These are phyloP conservation scores for Heliangelus exortis DNA, from an alignment of 2,797 vertebrate genomes.

Conservation along the genomic window DNA sequence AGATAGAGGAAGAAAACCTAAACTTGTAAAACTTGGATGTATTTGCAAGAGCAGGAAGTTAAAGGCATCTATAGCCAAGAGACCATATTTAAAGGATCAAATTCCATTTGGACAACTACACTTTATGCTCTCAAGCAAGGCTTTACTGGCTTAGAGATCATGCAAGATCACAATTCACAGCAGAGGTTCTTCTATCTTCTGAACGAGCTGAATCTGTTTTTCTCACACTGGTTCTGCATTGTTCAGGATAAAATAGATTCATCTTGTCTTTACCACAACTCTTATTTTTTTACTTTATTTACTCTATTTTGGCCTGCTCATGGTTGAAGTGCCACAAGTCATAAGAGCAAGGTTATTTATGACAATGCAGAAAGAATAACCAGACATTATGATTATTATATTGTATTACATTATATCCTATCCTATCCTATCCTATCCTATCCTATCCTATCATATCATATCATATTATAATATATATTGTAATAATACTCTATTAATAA, in stretches of 20 bases:
- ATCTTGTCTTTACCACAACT: neutral
- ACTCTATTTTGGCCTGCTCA: neutral
- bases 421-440: too few relatives aligned
- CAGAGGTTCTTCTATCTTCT: neutral
- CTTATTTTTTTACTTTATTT: neutral
- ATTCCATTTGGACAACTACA: neutral
- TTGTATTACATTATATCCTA: too few relatives aligned
- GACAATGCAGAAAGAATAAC: neutral
- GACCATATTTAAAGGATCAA: neutral
- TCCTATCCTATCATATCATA: too few relatives aligned
- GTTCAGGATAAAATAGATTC: neutral
- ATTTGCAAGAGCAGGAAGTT: neutral
- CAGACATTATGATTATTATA: neutral
- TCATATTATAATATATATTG: too few relatives aligned
- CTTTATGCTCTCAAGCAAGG: neutral
- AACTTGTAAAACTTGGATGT: neutral
- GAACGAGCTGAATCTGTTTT: fast-evolving
- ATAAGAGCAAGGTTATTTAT: neutral
- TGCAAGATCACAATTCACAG: fast-evolving
- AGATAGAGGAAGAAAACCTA: neutral
- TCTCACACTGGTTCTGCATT: neutral
- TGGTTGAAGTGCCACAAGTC: neutral
- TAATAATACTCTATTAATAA: too few relatives aligned
- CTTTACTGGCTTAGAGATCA: neutral
- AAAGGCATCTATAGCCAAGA: neutral